These are phyloP conservation scores for Cardiocondyla obscurior DNA, from an alignment of 1,140 invertebrate genomes.

Conservation along the genomic window DNA sequence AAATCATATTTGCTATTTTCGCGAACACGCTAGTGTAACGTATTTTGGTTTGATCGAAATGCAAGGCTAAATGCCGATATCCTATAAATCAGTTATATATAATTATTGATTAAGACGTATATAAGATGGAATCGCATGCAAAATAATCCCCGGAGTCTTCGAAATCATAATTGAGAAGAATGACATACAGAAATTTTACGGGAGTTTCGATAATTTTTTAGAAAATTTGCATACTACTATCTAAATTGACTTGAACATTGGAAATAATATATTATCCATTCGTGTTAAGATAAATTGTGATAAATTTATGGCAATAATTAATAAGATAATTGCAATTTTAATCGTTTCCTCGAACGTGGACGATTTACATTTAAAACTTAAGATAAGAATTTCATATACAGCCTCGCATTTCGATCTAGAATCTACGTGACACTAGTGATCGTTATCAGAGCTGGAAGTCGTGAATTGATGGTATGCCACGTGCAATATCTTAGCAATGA, in stretches of 20 bases:
- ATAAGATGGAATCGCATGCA: background rate
- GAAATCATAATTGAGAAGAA: background rate
- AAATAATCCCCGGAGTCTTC: background rate
- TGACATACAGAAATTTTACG: background rate
- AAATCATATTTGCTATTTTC: slow-evolving; percentile 16
- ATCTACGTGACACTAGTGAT: background rate
- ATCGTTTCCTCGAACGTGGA: background rate
- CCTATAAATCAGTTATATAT: background rate
- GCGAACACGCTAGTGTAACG: slow-evolving; percentile 9
- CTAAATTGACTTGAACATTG: background rate
- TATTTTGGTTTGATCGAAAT: slow-evolving; percentile 16
- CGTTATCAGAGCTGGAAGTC: slow-evolving; percentile 3
- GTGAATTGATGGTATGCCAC: slow-evolving; percentile 8
- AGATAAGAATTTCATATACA: background rate
- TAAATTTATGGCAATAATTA: background rate
- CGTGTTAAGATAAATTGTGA: background rate
- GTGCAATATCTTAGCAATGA: background rate
- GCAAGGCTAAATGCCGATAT: background rate
- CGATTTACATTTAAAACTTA: background rate
- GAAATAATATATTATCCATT: background rate
- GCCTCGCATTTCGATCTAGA: slow-evolving; percentile 28
- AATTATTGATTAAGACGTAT: background rate
- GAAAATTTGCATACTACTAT: background rate
- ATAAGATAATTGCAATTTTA: background rate
- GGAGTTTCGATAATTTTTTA: background rate